Evolutionary conservation across 2,113 vertebrate genomes (phyloP).

Genomic region (Nasalis larvatus): DNA sequence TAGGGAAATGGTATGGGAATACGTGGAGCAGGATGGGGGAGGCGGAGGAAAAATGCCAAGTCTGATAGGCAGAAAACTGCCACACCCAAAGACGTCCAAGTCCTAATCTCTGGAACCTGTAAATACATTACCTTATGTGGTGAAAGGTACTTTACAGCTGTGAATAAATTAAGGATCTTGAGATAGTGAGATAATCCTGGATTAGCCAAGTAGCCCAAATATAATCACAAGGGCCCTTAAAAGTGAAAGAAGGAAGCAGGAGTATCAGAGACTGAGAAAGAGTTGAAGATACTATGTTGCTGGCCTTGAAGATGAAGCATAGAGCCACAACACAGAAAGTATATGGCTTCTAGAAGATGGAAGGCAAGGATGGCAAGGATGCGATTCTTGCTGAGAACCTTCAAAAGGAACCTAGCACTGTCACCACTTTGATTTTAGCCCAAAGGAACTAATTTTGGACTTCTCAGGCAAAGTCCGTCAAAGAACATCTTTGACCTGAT

Average conservation of each 20-base stretch:
- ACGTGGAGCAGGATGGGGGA: not conserved
- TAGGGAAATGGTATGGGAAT: not conserved
- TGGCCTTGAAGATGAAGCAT: not conserved
- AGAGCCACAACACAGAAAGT: not conserved
- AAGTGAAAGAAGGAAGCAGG: not conserved
- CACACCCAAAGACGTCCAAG: accelerated
- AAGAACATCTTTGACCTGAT: not conserved
- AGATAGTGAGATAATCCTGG: not conserved
- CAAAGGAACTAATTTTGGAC: not conserved
- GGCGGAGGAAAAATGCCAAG: not conserved
- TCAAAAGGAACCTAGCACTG: not conserved
- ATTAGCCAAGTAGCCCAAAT: not conserved
- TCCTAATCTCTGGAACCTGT: not conserved
- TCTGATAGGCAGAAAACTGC: not conserved
- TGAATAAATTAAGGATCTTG: not conserved
- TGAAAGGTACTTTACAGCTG: not conserved
- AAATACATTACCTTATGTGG: not conserved
- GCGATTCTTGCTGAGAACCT: not conserved
- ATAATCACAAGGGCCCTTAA: not conserved
- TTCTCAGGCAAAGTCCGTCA: not conserved
- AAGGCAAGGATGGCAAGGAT: not conserved
- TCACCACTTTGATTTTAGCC: not conserved
- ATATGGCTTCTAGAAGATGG: not conserved
- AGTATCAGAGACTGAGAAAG: not conserved
- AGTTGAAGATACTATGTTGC: not conserved